Base-by-base conservation (phyloP, 2,797 vertebrate species). In the Sebastes melanostomus region DNA sequence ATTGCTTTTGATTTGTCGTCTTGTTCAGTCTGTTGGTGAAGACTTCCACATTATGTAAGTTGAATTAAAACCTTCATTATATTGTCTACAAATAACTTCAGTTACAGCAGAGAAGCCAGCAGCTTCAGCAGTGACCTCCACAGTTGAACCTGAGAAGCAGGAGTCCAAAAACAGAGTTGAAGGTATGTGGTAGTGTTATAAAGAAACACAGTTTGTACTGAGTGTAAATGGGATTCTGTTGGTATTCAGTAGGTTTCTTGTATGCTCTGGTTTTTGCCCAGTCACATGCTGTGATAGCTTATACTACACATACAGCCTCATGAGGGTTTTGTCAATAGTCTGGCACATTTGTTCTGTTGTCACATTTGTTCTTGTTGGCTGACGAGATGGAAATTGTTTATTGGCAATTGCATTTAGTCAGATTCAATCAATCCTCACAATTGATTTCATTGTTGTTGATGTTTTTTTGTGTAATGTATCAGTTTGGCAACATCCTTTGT, bases 101-200 rank as follows among this genome's bases (percentile, higher is more conserved):
- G 8, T 87, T 67, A 16, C 77, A 91, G 87, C 77, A 73, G 88
- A 83, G 0, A 83, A 85, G 36, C 36, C 81, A 27, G 0, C 68
- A 16, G 38, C 72, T 46, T 73, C 86, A 59, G 56, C 30, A 71
- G 65, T 59, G 75, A 56, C 74, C 4, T 65, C 62, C 38, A 66
- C 38, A 84, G 24, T 8, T 75, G 81, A 83, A 46, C 32, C 59
- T 66, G 56, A 84, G 63, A 84, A 78, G 66, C 80, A 78, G 20
- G 84, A 88, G 72, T 50, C 73, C 32, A 74, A 46, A 74, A 77
- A 78, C 24, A 62, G 6, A 71, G 75, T 18, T 82, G 82, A 89
- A 90, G 88, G 85, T 92, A 89, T 84, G 88, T 89, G 58, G n/a
- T 36, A 7, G 42, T 8, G 20, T 10, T 60, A 2, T 12, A 14